Base-by-base conservation (phyloP, 2,113 vertebrate species). In the Indicator maculatus region DNA sequence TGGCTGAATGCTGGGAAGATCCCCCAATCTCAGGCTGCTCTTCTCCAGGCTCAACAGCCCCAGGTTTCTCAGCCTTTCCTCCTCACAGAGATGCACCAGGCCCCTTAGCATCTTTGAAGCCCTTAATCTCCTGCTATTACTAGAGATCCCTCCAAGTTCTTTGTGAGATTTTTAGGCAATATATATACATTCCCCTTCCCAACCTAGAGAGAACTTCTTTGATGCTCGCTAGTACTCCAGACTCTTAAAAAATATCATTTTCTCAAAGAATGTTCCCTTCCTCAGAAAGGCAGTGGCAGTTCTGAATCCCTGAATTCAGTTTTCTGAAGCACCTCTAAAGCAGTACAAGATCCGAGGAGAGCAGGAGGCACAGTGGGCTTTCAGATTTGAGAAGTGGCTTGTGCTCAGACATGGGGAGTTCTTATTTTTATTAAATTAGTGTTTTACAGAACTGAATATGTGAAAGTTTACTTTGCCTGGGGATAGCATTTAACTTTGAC, bases 371-470 rank as follows among this genome's bases (percentile, higher is more conserved):
- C 41, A 78, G 60, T 3, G 14, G 73, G 56, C 24, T 41, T 76
- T 50, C 53, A 17, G 47, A 65, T 59, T 44, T 65, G 23, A 53
- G 58, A 82, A 93, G 52, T 60, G 28, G 15, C n/a, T 70, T 83
- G 12, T 80, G 38, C 53, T 78, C 2, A 0, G 52, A 28, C 88
- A 6, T 24, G 14, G 3, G 12, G 23, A 85, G 16, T 69, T 86
- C 0, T 0, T 66, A 84, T 85, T 96, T 95, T 84, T 72, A 88
- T 94, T 91, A 95, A 83, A 86, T 83, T 84, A 91, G 13, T 60
- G 50, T 94, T 96, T 60, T 88, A 27, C 65, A 84, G 47, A 93
- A 75, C 21, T 39, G 45, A 64, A 81, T 76, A 73, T 94, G 39
- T 59, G 36, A 23, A 95, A 66, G 75, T 95, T 94, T 92, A 66